Base-by-base conservation (phyloP, 1,140 invertebrate genomes). In the Leptopilina boulardi region DNA sequence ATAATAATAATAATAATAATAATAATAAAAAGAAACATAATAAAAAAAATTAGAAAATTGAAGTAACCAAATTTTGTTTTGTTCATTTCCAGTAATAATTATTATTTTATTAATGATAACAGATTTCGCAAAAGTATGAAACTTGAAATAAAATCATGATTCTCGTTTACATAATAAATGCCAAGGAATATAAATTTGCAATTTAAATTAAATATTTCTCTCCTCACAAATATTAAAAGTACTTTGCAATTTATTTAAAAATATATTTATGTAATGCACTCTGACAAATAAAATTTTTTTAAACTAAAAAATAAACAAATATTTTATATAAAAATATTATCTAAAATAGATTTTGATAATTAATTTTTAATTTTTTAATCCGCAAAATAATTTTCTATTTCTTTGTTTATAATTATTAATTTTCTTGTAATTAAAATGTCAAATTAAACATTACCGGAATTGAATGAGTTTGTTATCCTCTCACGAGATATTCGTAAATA, bases 371-470 rank as follows among this genome's bases (percentile, higher is more conserved):
- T 3, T 44, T n/a, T 13, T n/a, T n/a, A n/a, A n/a, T n/a, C n/a
- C n/a, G n/a, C n/a, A n/a, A n/a, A n/a, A n/a, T 30, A 30, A 30
- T 30, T 44, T 44, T 44, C 2, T 3, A 44, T 3, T 44, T n/a
- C 2, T 44, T 44, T 3, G 3, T n/a, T n/a, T 13, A 23, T 23
- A 3, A 1, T 23, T 19, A 56, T 8, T 10, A 19, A 23, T 56
- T 23, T 56, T 9, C 5, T 0, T 56, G n/a, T 19, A 56, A 21
- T 13, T 26, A 26, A 15, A 26, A 21, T 30, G 2, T 66, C 3
- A 66, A 66, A 66, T 15, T 66, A 30, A 66, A 66, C 56, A 15
- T 66, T 66, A 34, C 59, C 59, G 26, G 59, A 30, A 66, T 66
- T 11, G 1, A 26, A 66, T 30, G 59, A 66, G 59, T 66, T 30